phyloP scores from a whole-genome alignment of 2,888 invertebrate species.

The Iselma pallidipennis region DNA sequence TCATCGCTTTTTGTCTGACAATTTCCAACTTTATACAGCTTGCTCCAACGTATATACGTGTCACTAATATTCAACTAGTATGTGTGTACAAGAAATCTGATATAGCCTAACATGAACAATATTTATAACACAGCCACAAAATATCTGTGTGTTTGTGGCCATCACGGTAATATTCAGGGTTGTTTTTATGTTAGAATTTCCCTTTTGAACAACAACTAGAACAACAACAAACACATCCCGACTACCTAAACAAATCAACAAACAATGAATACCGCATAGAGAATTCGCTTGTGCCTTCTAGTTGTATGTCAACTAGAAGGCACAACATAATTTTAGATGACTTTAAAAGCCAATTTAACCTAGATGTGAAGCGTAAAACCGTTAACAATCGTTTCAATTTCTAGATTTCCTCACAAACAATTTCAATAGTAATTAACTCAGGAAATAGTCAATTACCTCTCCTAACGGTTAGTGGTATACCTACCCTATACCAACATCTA shows the following conservation, averaged over 20 bases:
- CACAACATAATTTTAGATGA: background rate
- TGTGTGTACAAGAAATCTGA: background rate
- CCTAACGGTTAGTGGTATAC: no score
- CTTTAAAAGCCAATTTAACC: background rate
- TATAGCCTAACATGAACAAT: no score
- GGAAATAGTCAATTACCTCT: background rate
- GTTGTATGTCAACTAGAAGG: background rate
- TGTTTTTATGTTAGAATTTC: background rate
- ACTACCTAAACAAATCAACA: background rate
- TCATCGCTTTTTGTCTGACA: constrained; percentile 31
- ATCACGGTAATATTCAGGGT: background rate
- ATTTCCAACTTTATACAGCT: constrained; percentile 34
- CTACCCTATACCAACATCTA: no score
- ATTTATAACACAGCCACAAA: no score
- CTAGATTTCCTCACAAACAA: no score
- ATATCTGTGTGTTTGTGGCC: background rate
- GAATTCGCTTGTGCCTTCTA: background rate
- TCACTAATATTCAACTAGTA: constrained; percentile 14
- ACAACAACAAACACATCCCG: no score
- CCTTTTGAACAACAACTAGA: background rate
- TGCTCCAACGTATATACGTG: constrained; percentile 31
- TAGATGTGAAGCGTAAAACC: background rate
- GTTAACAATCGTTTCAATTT: background rate
- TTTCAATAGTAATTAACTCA: background rate
- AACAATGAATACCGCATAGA: background rate